These are phyloP conservation scores for Euborellia annulipes DNA, from an alignment of 1,140 invertebrate genomes.

Conservation along the genomic window DNA sequence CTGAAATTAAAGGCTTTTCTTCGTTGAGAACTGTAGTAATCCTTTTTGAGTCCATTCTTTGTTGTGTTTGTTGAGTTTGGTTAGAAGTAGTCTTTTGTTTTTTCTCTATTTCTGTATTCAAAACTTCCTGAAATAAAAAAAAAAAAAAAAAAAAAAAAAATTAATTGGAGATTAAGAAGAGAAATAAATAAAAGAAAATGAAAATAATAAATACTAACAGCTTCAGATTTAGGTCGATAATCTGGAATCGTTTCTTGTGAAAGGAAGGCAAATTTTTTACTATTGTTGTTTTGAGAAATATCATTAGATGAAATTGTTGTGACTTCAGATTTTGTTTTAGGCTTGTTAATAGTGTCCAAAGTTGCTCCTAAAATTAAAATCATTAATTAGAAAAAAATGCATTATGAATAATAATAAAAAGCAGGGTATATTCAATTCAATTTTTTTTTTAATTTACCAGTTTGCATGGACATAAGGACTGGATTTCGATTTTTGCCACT, in stretches of 20 bases:
- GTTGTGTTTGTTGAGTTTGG: slow-evolving; percentile 7
- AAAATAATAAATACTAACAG: no score
- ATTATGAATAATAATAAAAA: slow-evolving; percentile 1
- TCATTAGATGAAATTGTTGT: slow-evolving; percentile 17
- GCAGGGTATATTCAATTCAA: not conserved
- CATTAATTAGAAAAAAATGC: slow-evolving; percentile 2
- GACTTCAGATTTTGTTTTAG: slow-evolving; percentile 35
- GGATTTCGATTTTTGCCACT: slow-evolving; percentile 66
- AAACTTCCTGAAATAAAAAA: no score
- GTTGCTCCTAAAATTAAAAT: slow-evolving; percentile 1
- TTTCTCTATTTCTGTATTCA: not conserved
- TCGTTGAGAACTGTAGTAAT: slow-evolving; percentile 12
- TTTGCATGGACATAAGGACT: slow-evolving; percentile 68
- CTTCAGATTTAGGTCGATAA: slow-evolving; percentile 44
- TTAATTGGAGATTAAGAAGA: no score
- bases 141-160: no score
- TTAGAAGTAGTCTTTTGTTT: not conserved
- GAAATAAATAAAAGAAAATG: no score
- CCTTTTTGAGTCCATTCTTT: slow-evolving; percentile 13
- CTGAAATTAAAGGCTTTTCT: slow-evolving; percentile 8
- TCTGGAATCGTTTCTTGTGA: slow-evolving; percentile 67
- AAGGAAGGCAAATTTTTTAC: slow-evolving; percentile 71
- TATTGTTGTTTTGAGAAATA: slow-evolving; percentile 52
- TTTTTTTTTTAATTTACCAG: no score
- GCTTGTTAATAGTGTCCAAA: slow-evolving; percentile 44